Base-by-base conservation (phyloP, 2,113 vertebrate genomes). In the Heterotilapia buettikoferi region DNA sequence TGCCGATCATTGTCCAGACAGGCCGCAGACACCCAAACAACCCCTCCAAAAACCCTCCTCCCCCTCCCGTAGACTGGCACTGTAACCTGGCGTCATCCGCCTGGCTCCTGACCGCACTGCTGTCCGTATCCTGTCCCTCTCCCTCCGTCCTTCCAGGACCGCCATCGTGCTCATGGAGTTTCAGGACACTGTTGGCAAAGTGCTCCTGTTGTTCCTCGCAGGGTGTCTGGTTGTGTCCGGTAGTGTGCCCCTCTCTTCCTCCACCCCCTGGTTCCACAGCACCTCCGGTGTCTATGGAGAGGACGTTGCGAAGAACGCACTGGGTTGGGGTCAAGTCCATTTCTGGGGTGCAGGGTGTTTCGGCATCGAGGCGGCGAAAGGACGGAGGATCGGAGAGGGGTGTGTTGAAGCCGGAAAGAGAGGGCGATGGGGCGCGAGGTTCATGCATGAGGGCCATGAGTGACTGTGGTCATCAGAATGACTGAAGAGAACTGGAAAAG, bases 1-100 rank as follows among this genome's bases (percentile, higher is more conserved):
- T 98, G 91, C 98, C 98, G 14, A 99, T 98, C 98, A 99, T 98
- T 82, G 97, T 98, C 98, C 98, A 99, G 85, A 99, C 98, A 6
- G 98, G 98, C 63, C 97, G 97, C 71, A 99, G 96, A 94, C 98
- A 99, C 26, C 98, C 98, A 87, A 98, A 99, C 45, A 98, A 96
- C 66, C 98, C 98, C 90, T 98, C 98, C 84, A 99, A 96, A 93
- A 99, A 98, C 21, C 98, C 98, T 18, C 97, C 97, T 24, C 97
- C 97, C 11, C 96, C 97, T 33, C 97, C 97, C 1, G 93, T 96
- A 4, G 97, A 96, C 91, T 98, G 98, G 92, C 97, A 98, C 94
- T 98, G 97, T 71, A 98, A 92, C 82, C 97, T 95, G 47, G 97
- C 92, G 33, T 92, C 94, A n/a, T 90, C 91, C 1, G 89, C 90